A percentile compares a stretch with the other conserved stretches of the same genome.
Conservation (phyloP, 2,888 invertebrate genomes). For the Oeneis ivallda region DNA sequence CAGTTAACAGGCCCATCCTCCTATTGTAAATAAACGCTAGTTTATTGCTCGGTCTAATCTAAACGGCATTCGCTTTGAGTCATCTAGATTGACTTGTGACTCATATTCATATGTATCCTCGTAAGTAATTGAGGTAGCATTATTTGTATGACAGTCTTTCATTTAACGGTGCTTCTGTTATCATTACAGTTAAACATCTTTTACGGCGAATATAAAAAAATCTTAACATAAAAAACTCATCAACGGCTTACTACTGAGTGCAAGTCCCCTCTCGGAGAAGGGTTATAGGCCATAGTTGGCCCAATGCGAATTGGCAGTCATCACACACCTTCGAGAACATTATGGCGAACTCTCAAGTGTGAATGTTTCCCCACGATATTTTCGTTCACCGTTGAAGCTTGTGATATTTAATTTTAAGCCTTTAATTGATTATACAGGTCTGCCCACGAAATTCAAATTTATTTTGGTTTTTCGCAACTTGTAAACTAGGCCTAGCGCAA, state of each 20-base stretch:
- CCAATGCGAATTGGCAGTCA: not conserved
- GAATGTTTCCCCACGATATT: no score
- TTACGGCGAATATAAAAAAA: no score
- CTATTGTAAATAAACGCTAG: conserved; percentile 64
- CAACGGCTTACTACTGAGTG: no score
- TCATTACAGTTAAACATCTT: not conserved
- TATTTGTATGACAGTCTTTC: conserved; percentile 17
- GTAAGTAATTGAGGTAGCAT: conserved; percentile 22
- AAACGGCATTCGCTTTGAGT: conserved; percentile 54
- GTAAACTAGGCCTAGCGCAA: no score
- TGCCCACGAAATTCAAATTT: no score
- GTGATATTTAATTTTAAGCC: no score
- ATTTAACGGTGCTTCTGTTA: not conserved
- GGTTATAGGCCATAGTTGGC: not conserved
- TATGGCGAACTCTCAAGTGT: no score
- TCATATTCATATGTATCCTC: conserved; percentile 43
- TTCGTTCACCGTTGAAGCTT: no score
- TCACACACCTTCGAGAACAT: not conserved
- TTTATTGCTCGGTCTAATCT: conserved; percentile 57
- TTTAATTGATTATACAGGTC: no score
- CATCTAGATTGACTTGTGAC: conserved; percentile 57
- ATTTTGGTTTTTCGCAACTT: no score
- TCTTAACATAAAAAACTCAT: no score
- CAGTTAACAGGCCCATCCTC: conserved; percentile 51
- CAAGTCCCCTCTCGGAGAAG: no score